phyloP scores from a whole-genome alignment of 2,888 invertebrate species.

The Ctenicera cuprea region DNA sequence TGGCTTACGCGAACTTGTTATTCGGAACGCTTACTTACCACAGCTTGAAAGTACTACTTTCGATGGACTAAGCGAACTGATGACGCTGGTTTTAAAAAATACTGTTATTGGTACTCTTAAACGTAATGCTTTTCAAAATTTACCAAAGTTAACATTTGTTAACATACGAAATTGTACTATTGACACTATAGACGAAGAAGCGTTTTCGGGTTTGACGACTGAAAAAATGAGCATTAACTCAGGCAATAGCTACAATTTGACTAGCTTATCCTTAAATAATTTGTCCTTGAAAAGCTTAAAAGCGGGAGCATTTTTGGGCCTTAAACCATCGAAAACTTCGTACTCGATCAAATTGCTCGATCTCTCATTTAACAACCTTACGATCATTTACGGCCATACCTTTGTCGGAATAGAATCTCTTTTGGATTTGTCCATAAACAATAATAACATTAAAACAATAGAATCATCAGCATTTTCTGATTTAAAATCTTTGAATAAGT shows the following conservation, averaged over 20 bases:
- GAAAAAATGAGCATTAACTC: neutral
- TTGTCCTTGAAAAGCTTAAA: slow-evolving; percentile 17
- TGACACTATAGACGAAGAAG: slow-evolving; percentile 17
- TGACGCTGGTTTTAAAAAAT: slow-evolving; percentile 14
- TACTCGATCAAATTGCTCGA: neutral
- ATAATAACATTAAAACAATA: slow-evolving; percentile 23
- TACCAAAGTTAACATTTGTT: neutral
- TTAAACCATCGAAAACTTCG: neutral
- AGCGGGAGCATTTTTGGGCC: slow-evolving; percentile 6
- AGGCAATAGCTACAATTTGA: too few relatives aligned
- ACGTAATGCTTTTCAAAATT: slow-evolving; percentile 17
- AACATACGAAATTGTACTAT: slow-evolving; percentile 17
- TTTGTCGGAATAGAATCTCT: slow-evolving; percentile 3
- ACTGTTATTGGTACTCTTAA: slow-evolving; percentile 14
- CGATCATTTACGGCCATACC: neutral
- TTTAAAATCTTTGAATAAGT: neutral
- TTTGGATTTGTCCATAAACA: neutral
- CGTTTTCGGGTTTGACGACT: slow-evolving; percentile 7
- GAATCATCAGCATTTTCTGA: neutral
- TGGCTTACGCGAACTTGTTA: neutral
- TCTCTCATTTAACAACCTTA: slow-evolving; percentile 11
- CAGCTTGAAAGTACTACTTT: slow-evolving; percentile 20
- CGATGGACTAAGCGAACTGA: slow-evolving; percentile 21
- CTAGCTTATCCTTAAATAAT: neutral
- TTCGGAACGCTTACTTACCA: neutral